Percentiles rank a stretch among this genome's conserved stretches.
These are phyloP conservation scores for Atlantisia rogersi DNA, from an alignment of 2,113 vertebrate genomes.

Conservation along the genomic window DNA sequence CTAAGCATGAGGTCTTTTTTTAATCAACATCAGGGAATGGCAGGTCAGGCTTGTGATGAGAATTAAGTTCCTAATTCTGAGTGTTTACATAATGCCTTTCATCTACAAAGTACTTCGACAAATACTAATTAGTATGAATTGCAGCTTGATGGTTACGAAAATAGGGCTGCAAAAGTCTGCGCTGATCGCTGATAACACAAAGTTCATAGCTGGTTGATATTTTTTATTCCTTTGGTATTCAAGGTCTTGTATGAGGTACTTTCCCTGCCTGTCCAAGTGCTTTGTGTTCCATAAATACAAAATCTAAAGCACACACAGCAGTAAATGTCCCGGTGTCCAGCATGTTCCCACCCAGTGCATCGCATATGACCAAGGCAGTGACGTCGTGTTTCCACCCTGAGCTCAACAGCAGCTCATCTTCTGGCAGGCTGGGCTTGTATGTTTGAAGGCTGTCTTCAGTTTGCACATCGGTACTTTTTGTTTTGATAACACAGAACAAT, in stretches of 20 bases:
- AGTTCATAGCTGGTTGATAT: neutral
- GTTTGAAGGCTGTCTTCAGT: neutral
- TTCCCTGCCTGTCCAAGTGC: neutral
- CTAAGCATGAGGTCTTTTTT: neutral
- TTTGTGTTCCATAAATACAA: neutral
- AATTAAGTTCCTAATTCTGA: slow-evolving; percentile 58
- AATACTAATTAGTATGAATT: slow-evolving; percentile 49
- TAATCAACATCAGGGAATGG: neutral
- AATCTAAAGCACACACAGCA: neutral
- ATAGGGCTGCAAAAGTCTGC: neutral
- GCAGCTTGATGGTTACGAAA: neutral
- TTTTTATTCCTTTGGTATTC: neutral
- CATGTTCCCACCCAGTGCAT: neutral
- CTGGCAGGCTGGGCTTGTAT: neutral
- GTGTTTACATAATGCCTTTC: slow-evolving; percentile 42
- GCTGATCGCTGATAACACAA: neutral
- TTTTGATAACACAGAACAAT: neutral
- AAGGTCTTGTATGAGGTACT: neutral
- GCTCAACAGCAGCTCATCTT: neutral
- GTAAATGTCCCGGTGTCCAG: neutral
- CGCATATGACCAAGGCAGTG: neutral
- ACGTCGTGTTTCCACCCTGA: neutral
- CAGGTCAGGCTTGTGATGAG: slow-evolving; percentile 59
- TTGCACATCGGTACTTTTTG: neutral
- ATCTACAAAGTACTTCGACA: slow-evolving; percentile 35